A percentile compares a stretch with the other conserved stretches of the same genome.
Evolutionary conservation across 2,113 vertebrate genomes (phyloP).

Genomic region (Xiphias gladius): DNA sequence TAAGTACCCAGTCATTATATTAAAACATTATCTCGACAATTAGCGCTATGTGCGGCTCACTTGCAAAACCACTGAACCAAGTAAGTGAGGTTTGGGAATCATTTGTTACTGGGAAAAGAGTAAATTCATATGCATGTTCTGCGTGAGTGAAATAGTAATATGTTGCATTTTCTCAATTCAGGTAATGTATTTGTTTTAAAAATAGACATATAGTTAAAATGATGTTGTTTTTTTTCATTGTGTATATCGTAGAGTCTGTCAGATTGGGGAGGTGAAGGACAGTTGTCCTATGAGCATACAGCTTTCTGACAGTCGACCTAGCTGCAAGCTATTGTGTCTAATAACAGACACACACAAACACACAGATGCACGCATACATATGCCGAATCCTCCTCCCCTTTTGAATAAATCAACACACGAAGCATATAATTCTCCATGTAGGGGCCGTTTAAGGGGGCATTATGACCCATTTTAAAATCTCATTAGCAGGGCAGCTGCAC

Average conservation of each 20-base stretch:
- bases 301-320: constrained; percentile 57
- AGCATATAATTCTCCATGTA: constrained; percentile 82
- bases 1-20: constrained; percentile 46
- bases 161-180: neutral
- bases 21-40: constrained; percentile 63
- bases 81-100: constrained; percentile 51
- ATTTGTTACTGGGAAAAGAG: constrained; percentile 35
- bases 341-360: constrained; percentile 63
- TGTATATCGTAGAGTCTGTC: neutral
- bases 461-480: constrained; percentile 84
- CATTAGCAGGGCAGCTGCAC: constrained; percentile 85
- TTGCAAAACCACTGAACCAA: constrained; percentile 54
- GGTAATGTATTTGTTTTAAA: neutral
- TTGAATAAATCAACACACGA: constrained; percentile 76
- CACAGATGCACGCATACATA: constrained; percentile 68
- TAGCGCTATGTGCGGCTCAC: constrained; percentile 39
- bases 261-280: constrained; percentile 20
- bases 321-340: constrained; percentile 74
- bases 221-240: neutral
- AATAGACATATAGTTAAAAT: neutral
- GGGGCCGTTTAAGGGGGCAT: constrained; percentile 78
- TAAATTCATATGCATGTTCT: constrained; percentile 35
- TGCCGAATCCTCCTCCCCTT: constrained; percentile 42
- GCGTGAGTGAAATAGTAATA: constrained; percentile 21
- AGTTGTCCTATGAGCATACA: constrained; percentile 30